Base-by-base conservation (phyloP, 2,113 vertebrate genomes). In the Rattus norvegicus region DNA sequence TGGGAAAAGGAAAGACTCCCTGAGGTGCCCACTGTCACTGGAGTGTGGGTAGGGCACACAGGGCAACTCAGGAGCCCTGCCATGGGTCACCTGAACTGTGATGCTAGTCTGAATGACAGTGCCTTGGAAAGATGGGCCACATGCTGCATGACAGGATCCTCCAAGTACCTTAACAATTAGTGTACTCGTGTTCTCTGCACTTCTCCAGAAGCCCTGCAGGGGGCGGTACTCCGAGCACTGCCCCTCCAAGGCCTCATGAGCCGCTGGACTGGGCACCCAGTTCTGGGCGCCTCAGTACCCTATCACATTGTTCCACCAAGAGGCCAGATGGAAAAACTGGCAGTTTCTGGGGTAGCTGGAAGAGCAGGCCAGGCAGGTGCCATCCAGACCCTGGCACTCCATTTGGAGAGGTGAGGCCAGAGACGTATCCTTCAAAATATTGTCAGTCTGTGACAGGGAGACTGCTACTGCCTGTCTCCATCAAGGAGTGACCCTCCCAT, bases 121-220 rank as follows among this genome's bases (percentile, higher is more conserved):
- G 75, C 95, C 95, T 96, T 95, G 93, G 90, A 94, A 94, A 88
- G 75, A 90, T 39, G 43, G 95, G 92, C 92, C 79, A 39, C 77
- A 20, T 4, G 7, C 26, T 16, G 39, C 63, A 26, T 39, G 12
- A 13, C 80, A 75, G 61, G 20, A 26, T 75, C 85, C 72, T 59
- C 72, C 65, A 12, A 67, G 36, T 61, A 86, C 43, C 54, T 63
- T 67, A 36, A 52, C 33, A 24, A 3, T 24, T 30, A 69, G 61
- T 73, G 72, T 56, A 47, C n/a, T 59, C 54, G 0, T 17, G 0
- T 70, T 67, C 52, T 84, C 72, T 3, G 0, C 33, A 13, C 56
- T 28, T 83, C 63, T 88, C 70, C 59, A 0, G 22, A n/a, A 36
- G 28, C 24, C 70, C 59, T 16, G 17, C 54, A 2, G 30, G 6